Conservation (phyloP, 2,797 vertebrate genomes). For the Bryconaethiops microstoma region DNA sequence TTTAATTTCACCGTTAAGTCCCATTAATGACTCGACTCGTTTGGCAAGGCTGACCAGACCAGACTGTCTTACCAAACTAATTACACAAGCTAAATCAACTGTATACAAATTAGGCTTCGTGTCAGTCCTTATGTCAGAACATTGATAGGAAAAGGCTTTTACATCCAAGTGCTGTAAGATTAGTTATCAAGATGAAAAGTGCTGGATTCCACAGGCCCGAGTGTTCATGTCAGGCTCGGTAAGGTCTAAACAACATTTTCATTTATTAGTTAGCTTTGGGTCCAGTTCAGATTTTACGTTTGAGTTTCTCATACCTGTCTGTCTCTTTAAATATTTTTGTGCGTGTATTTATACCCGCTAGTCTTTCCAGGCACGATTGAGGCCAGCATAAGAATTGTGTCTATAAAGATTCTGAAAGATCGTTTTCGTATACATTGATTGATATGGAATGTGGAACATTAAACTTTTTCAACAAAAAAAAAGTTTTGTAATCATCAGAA, state of each 20-base stretch:
- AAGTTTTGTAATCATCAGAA: too few species aligned
- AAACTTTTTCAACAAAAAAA: too few species aligned
- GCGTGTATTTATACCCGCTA: not conserved
- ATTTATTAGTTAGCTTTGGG: not conserved
- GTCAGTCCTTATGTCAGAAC: too few species aligned
- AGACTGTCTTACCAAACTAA: not conserved
- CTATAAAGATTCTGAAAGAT: not conserved
- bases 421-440: not conserved
- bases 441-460: not conserved
- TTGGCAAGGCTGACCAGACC: not conserved
- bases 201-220: not conserved
- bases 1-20: constrained; percentile 3
- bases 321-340: not conserved
- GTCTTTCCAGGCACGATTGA: not conserved
- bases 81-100: constrained; percentile 9
- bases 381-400: not conserved
- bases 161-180: too few species aligned
- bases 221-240: not conserved
- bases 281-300: not conserved
- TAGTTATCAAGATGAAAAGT: not conserved
- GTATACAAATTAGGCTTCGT: not conserved
- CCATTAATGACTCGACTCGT: not conserved
- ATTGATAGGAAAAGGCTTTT: not conserved
- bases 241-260: not conserved
- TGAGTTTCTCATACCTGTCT: not conserved